These are phyloP conservation scores for Premnoplex brunnescens DNA, from an alignment of 2,797 vertebrate genomes.

Conservation along the genomic window DNA sequence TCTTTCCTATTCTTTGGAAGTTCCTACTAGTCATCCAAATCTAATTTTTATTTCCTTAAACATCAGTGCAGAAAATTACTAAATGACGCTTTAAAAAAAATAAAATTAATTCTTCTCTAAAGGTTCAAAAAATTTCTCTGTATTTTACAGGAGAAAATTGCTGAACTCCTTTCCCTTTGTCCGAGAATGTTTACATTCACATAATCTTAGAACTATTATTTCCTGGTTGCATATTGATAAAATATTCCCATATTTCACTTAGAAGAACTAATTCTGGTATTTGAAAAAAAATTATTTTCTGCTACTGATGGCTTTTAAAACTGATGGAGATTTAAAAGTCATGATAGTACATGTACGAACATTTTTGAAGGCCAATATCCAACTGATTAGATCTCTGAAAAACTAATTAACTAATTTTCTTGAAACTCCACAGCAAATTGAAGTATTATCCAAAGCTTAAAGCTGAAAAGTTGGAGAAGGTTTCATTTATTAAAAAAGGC, in stretches of 20 bases:
- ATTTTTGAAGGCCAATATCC: conserved; percentile 28
- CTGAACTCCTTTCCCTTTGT: neutral
- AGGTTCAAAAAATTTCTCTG: neutral
- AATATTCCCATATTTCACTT: neutral
- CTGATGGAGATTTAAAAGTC: neutral
- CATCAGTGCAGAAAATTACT: neutral
- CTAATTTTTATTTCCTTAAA: neutral
- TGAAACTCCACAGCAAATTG: conserved; percentile 32
- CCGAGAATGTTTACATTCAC: neutral
- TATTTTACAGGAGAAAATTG: neutral
- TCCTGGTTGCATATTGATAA: neutral
- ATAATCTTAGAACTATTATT: neutral
- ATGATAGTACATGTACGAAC: neutral
- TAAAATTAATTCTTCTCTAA: neutral
- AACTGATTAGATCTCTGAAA: conserved; percentile 50
- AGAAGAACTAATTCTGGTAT: neutral
- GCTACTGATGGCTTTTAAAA: neutral
- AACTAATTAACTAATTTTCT: conserved; percentile 52
- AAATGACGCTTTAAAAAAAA: neutral
- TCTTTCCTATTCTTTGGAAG: neutral
- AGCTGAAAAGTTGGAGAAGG: neutral
- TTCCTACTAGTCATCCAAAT: neutral
- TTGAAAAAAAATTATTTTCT: neutral
- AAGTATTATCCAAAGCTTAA: conserved; percentile 26
- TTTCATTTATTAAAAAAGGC: neutral